phyloP scores from a whole-genome alignment of 2,888 invertebrate species.

The Limenitis camilla region DNA sequence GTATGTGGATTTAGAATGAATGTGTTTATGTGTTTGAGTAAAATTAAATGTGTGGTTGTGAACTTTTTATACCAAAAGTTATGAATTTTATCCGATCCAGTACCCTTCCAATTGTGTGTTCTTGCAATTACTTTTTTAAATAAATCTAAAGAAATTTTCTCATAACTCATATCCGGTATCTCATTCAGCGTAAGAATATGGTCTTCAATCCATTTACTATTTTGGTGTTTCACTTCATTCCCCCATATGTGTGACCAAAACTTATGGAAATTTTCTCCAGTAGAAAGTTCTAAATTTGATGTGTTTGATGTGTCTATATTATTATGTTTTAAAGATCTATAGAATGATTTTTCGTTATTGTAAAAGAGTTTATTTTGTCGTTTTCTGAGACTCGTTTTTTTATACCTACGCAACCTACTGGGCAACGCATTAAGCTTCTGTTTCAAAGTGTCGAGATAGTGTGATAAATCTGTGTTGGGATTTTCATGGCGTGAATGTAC shows the following conservation, averaged over 20 bases:
- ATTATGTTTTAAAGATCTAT: neutral
- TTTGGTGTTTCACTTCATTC: neutral
- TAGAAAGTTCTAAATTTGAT: neutral
- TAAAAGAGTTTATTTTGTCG: neutral
- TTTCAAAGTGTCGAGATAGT: neutral
- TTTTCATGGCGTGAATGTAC: neutral
- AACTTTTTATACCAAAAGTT: neutral
- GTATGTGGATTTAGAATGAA: neutral
- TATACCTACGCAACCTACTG: neutral
- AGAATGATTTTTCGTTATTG: neutral
- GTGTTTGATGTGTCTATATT: neutral
- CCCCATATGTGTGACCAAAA: neutral
- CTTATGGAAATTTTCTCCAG: neutral
- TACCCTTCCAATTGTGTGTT: neutral
- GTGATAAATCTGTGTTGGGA: neutral
- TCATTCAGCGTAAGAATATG: neutral
- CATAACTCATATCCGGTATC: neutral
- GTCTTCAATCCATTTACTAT: neutral
- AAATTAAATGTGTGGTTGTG: neutral
- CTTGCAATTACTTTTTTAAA: neutral
- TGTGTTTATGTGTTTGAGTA: neutral
- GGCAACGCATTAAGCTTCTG: neutral
- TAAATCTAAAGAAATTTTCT: neutral
- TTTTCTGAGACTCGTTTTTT: neutral
- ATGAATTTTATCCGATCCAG: neutral